Evolutionary conservation across 1,140 invertebrate genomes (phyloP), one percentile per base, ranked within the genome.

Genomic region (Plutomurus gul): DNA sequence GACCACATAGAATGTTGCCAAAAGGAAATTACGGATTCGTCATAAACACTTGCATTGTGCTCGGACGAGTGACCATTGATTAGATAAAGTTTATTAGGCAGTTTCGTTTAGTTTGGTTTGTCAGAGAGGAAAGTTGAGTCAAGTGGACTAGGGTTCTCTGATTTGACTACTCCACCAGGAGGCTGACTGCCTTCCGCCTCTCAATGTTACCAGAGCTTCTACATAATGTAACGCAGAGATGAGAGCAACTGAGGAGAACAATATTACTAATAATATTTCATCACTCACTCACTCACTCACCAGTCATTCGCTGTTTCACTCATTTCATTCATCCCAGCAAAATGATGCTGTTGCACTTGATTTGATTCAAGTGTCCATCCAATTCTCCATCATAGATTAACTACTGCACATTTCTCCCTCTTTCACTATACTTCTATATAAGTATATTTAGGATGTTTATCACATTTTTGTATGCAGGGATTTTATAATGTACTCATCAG

Each of bases 1-100:
- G 11, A 43, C n/a, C 39, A 10, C 10, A 65, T 13, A 30, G 56
- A 30, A 65, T 65, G 56, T 18, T 30, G 36, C 56, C n/a, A 65
- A 65, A 65, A 65, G 56, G 56, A 65, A 65, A 65, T 65, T 65
- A 65, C 27, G 56, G 56, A 39, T 72, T 72, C 36, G 70, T 79
- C 72, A 70, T 79, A 79, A 79, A 79, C 78, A 79, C 78, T 75
- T 75, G 47, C 72, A 11, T 65, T 76, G 51, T 73, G 39, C 49
- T 71, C 56, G 56, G 56, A 65, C 56, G 51, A 74, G 46, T 79
- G 78, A 65, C 72, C 72, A 49, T 76, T 79, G 51, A 79, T 79
- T 75, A 60, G 73, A 75, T 70, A 18, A 47, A 75, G 18, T 49
- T 79, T 74, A 56, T 79, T 79, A 72, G 56, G 56, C 27, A 65